Base-by-base conservation (phyloP, 2,888 invertebrate genomes). In the Cacoxenus indagator region DNA sequence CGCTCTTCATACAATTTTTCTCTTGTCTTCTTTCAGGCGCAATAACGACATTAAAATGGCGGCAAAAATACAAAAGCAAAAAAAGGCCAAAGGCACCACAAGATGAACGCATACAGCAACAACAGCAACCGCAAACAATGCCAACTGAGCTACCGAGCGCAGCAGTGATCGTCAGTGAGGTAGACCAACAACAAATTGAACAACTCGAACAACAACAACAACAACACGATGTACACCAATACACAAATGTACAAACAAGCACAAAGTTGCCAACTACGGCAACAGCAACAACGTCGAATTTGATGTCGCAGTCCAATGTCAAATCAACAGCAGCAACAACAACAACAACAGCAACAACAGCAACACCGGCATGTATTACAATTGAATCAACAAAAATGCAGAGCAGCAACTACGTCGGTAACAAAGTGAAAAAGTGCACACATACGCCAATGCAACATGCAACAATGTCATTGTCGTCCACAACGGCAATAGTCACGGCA, bases 1-100 rank as follows among this genome's bases (percentile, higher is more conserved):
- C 6, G 6, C 48, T 14, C 27, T 26, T 55, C n/a, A 31, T 22
- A 26, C 27, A 54, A 62, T 24, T 31, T 4, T 57, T 62, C 55
- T n/a, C 6, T 19, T 0, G 5, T 31, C 46, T 59, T 48, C 29
- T 64, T 80, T 5, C 79, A 86, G 87, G 78, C 76, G 73, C 76
- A 82, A 85, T 79, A 82, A 87, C 87, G 87, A 83, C 85, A 78
- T 78, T 83, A 72, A 87, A 85, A 87, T 88, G 88, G 87, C 84
- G 87, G 71, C 86, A 85, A 73, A 87, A 86, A 85, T 83, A 81
- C 78, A 84, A 87, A 83, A 84, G 78, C 79, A 84, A 82, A 79
- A 84, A 80, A 75, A 79, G 85, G 81, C 75, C 74, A 75, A 78
- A 77, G 75, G 78, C 80, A 83, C 74, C 78, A 76, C 71, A 77